Percentiles rank a stretch among this genome's conserved stretches.
Evolutionary conservation across 2,113 vertebrate genomes (phyloP).

Genomic region (Syngnathoides biaculeatus): DNA sequence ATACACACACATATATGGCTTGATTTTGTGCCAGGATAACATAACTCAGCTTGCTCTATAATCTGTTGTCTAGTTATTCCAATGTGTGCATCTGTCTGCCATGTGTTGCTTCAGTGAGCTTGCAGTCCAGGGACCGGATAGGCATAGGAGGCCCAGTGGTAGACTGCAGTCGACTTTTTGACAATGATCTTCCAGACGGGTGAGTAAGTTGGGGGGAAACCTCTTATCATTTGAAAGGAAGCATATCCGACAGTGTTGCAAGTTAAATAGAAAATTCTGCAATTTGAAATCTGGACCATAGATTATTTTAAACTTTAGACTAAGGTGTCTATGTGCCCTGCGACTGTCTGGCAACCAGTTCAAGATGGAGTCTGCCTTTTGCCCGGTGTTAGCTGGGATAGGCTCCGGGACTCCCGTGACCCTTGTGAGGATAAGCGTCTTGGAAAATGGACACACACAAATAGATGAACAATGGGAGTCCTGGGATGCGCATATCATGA

Average conservation of each 20-base stretch:
- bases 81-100: constrained; percentile 58
- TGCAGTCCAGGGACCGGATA: constrained; percentile 96
- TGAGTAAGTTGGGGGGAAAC: constrained; percentile 64
- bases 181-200: constrained; percentile 98
- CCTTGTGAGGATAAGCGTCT: no score
- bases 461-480: no score
- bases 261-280: constrained; percentile 7
- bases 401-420: no score
- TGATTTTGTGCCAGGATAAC: constrained; percentile 31
- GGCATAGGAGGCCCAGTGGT: constrained; percentile 94
- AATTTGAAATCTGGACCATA: not conserved
- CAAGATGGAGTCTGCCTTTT: no score
- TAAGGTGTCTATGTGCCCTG: no score
- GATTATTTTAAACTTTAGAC: no score
- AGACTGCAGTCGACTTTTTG: constrained; percentile 96
- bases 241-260: constrained; percentile 10
- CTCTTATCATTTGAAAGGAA: constrained; percentile 13
- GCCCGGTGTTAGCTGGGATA: no score
- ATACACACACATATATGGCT: constrained; percentile 24
- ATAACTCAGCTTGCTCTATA: constrained; percentile 26
- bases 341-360: no score
- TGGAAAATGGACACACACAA: no score
- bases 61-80: constrained; percentile 47
- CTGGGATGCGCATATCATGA: no score
- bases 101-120: constrained; percentile 81